Evolutionary conservation across 1,140 invertebrate species (phyloP).

Genomic region (Ephestia elutella): DNA sequence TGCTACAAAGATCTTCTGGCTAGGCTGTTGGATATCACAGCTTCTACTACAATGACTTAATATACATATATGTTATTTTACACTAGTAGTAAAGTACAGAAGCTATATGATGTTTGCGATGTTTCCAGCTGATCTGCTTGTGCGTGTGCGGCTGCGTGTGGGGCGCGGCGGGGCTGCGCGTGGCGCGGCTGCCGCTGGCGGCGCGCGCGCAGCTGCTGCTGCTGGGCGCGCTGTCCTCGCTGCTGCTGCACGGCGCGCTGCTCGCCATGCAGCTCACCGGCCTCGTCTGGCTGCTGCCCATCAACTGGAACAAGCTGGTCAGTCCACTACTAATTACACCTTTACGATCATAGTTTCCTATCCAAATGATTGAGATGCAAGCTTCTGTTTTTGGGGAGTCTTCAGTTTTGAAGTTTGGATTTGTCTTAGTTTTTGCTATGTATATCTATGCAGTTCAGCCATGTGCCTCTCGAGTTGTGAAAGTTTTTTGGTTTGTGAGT

Average conservation of each 20-base stretch:
- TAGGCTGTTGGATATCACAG: no score
- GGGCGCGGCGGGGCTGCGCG: slow-evolving; percentile 46
- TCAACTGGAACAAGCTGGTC: slow-evolving; percentile 88
- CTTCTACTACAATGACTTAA: no score
- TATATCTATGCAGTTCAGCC: no score
- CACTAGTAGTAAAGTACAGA: no score
- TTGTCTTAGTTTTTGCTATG: no score
- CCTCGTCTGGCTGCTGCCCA: slow-evolving; percentile 85
- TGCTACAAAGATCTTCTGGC: no score
- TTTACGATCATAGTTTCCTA: no score
- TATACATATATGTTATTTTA: no score
- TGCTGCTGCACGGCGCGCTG: slow-evolving; percentile 85
- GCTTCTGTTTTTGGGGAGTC: not conserved
- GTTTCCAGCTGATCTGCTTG: slow-evolving; percentile 35
- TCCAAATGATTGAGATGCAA: not conserved
- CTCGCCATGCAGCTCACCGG: slow-evolving; percentile 90
- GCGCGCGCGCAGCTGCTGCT: slow-evolving; percentile 81
- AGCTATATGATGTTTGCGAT: not conserved
- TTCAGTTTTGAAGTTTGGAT: no score
- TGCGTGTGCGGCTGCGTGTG: slow-evolving; percentile 51
- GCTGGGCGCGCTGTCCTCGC: slow-evolving; percentile 86
- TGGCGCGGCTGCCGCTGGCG: slow-evolving; percentile 62
- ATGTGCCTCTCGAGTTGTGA: no score
- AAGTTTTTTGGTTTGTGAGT: no score
- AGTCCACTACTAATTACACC: slow-evolving; percentile 53